Conservation (phyloP, 2,797 vertebrate species). For the Perodicticus potto region DNA sequence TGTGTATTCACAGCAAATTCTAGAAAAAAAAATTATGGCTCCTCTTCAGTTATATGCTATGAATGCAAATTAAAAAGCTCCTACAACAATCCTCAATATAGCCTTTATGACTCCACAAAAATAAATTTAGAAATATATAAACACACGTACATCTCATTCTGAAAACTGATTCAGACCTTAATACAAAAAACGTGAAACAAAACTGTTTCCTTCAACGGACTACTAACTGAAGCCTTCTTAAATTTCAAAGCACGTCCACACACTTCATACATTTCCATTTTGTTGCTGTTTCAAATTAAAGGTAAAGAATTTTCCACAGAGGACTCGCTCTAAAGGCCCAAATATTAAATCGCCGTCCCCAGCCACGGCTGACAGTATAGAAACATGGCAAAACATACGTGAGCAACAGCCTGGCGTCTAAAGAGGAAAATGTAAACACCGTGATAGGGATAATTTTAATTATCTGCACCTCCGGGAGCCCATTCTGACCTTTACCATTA, state of each 20-base stretch:
- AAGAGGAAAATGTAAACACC: background rate
- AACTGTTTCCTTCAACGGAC: constrained; percentile 24
- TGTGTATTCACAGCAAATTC: constrained; percentile 41
- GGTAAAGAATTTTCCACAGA: constrained; percentile 39
- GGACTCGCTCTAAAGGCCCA: background rate
- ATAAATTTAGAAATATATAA: constrained; percentile 49
- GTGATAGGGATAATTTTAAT: background rate
- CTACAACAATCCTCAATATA: background rate
- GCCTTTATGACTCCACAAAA: constrained; percentile 71
- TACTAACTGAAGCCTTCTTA: constrained; percentile 49
- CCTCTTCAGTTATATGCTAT: constrained; percentile 52
- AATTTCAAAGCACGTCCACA: constrained; percentile 80
- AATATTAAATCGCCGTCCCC: constrained; percentile 9
- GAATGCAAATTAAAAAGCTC: constrained; percentile 70
- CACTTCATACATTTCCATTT: constrained; percentile 66
- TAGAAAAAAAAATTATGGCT: constrained; percentile 57
- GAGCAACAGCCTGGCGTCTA: constrained; percentile 43
- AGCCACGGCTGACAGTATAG: background rate
- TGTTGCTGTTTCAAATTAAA: constrained; percentile 66
- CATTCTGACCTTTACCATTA: constrained; percentile 46
- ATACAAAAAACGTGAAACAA: background rate
- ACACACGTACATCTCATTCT: constrained; percentile 12
- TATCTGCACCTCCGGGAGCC: background rate
- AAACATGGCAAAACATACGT: constrained; percentile 53
- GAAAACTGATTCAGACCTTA: constrained; percentile 49